Evolutionary conservation across 1,140 invertebrate genomes (phyloP), one percentile per base, ranked within the genome.

Genomic region (Plutomurus gul): DNA sequence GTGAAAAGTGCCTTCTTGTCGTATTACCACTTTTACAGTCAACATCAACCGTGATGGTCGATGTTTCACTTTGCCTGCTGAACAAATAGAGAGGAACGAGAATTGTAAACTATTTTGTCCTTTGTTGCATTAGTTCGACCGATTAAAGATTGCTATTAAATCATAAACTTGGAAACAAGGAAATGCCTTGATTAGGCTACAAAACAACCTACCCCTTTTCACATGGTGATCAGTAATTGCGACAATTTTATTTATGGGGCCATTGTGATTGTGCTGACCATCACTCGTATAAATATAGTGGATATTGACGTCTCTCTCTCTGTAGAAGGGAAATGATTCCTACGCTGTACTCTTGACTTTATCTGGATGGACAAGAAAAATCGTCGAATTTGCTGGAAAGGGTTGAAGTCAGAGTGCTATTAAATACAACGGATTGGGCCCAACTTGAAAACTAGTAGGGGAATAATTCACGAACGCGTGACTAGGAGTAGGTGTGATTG

Each of bases 401-500:
- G 20, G 43, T 47, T 4, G 20, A 36, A 65, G 30, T 65, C 51
- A 11, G 27, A 33, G 25, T 7, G 16, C 56, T 30, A 65, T 65
- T 13, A 65, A 33, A n/a, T n/a, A n/a, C n/a, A n/a, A n/a, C n/a
- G n/a, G n/a, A n/a, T n/a, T n/a, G n/a, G n/a, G n/a, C n/a, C n/a
- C n/a, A n/a, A n/a, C n/a, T n/a, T n/a, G n/a, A n/a, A n/a, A n/a
- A n/a, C n/a, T n/a, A 65, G 27, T 27, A 16, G 13, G 33, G 16
- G 27, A 65, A 65, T 65, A 65, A 65, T 65, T 65, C 27, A 65
- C 11, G 27, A 11, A 30, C 30, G 56, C 56, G 56, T 65, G 56
- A 65, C 56, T 60, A 5, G 22, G 30, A 18, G 56, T 65, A 65
- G 56, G 56, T 65, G 56, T 65, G 56, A 65, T 65, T 65, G 56